Evolutionary conservation across 53 echinoderm and acorn worm species (phyloP), one percentile per base, ranked within the genome.

Genomic region (Echinarachnius parma): DNA sequence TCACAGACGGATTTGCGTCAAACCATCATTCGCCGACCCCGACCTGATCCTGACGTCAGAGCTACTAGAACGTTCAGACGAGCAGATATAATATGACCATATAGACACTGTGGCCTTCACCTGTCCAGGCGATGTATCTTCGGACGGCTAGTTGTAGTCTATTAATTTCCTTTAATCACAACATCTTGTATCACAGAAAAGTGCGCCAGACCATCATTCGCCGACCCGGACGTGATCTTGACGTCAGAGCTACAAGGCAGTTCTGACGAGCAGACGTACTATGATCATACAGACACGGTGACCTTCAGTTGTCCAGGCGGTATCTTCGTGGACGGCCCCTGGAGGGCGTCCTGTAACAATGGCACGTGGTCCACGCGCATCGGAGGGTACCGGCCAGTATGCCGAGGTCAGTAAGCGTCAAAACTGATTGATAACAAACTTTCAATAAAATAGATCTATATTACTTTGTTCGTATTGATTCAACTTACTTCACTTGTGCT

Each of bases 291-390:
- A 1, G 68, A 68, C 20, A 68, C 35, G 8, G 19, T 68, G 33
- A 20, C 18, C 23, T 68, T 68, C 34, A 50, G 50, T 21, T 68
- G 68, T 24, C 33, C 31, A 14, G 68, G 24, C 10, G 68, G 68
- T 3, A 49, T 68, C 20, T 68, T 50, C 21, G 68, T 68, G 0
- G 68, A 68, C 21, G 68, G 68, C 31, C 68, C 68, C 0, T 53
- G 68, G 68, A 30, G 31, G 31, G 4, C 68, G 26, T 5, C 22
- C 29, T 68, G 68, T 22, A 15, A 68, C 3, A 21, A 68, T 24
- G 68, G 68, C 16, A 33, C 53, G 50, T 68, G 68, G 68, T 33
- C 14, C 0, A 28, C 33, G 20, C 20, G 31, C 1, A 66, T 66
- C 25, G 66, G 34, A 2, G 33, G 66, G 7, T 30, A 66, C 49